Conservation (phyloP, 2,113 vertebrate species). For the Mirza zaza region DNA sequence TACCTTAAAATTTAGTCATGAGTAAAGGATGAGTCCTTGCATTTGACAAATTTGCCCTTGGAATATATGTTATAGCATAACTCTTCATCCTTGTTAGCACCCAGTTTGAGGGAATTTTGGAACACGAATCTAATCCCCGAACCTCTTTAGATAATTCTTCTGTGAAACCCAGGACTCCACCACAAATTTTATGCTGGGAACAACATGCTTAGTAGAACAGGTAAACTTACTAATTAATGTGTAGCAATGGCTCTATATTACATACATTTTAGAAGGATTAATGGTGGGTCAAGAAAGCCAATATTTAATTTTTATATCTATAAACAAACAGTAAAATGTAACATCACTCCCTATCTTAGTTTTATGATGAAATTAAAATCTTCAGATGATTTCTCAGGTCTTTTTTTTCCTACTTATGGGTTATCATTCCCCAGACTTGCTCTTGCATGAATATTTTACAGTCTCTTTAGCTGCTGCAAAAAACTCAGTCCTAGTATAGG, state of each 20-base stretch:
- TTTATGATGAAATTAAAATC: conserved; percentile 21
- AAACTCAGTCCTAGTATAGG: background rate
- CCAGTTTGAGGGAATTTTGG: background rate
- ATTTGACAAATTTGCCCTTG: background rate
- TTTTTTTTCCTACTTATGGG: background rate
- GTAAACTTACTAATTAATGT: background rate
- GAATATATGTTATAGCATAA: background rate
- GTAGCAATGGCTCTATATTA: background rate
- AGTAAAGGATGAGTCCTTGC: background rate
- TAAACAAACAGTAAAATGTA: background rate
- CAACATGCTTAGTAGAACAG: background rate
- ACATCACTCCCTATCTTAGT: background rate
- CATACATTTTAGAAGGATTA: background rate
- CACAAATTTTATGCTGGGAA: background rate
- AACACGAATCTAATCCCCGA: too few relatives aligned
- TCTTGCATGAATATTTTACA: conserved; percentile 12
- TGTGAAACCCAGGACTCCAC: background rate
- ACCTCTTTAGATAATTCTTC: background rate
- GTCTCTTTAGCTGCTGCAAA: background rate
- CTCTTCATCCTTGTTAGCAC: background rate
- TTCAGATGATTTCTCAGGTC: background rate
- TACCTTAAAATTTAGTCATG: background rate
- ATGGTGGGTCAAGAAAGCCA: background rate
- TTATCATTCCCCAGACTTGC: background rate
- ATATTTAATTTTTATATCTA: conserved; percentile 3